Percentiles rank a stretch among this genome's conserved stretches.
Conservation (phyloP, 2,797 vertebrate species). For the Mormyrus hasselquistii region DNA sequence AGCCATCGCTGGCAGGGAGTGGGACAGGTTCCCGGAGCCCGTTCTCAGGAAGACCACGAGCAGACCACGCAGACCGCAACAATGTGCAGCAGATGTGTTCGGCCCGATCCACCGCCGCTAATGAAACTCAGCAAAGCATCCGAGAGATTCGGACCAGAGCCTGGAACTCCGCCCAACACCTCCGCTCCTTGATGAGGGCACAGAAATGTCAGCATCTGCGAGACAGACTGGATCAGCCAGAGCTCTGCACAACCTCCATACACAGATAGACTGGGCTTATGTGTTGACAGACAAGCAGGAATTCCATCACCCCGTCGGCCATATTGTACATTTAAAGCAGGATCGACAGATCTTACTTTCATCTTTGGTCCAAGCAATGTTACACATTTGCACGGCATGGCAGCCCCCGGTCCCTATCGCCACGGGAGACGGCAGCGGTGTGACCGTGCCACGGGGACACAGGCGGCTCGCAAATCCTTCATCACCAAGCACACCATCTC, state of each 20-base stretch:
- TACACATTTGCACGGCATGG: not conserved
- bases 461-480: not conserved
- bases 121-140: not conserved
- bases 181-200: not conserved
- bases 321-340: not conserved
- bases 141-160: not conserved
- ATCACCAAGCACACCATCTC: not conserved
- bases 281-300: not conserved
- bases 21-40: not conserved
- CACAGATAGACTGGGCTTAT: not conserved
- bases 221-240: not conserved
- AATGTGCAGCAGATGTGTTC: not conserved
- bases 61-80: not conserved
- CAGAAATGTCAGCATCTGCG: not conserved
- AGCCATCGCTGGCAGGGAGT: not conserved
- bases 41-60: not conserved
- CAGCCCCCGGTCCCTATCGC: not conserved
- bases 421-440: not conserved
- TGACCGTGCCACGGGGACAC: not conserved
- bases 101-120: not conserved
- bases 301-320: not conserved
- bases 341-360: not conserved
- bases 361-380: not conserved
- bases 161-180: not conserved
- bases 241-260: not conserved